phyloP scores from a whole-genome alignment of 2,888 invertebrate species.

The Tenodera sinensis region DNA sequence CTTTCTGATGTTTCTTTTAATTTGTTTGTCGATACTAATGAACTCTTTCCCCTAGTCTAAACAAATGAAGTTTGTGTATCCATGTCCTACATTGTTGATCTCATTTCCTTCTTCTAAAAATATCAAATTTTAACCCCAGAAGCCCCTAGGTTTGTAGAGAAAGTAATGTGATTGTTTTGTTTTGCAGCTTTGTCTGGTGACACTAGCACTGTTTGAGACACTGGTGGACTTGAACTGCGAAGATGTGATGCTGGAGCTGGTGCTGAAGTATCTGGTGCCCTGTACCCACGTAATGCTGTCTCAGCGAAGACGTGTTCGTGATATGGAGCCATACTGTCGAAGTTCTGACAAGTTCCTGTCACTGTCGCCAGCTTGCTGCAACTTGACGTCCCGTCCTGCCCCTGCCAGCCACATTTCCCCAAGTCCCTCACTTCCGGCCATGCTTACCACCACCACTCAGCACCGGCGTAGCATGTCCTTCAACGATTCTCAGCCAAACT shows the following conservation, averaged over 20 bases:
- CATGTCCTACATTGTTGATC: too few relatives aligned
- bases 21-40: too few relatives aligned
- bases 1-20: too few relatives aligned
- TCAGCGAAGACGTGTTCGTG: slow-evolving; percentile 66
- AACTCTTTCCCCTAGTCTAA: too few relatives aligned
- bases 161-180: slow-evolving; percentile 24
- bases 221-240: slow-evolving; percentile 90
- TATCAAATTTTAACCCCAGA: too few relatives aligned
- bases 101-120: too few relatives aligned
- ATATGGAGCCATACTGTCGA: slow-evolving; percentile 68
- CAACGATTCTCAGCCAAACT: slow-evolving; percentile 21
- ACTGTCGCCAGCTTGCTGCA: slow-evolving; percentile 58
- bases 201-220: slow-evolving; percentile 86
- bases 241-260: slow-evolving; percentile 89
- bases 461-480: slow-evolving; percentile 6
- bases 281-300: slow-evolving; percentile 78
- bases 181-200: slow-evolving; percentile 74
- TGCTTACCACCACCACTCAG: slow-evolving; percentile 16
- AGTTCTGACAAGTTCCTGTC: slow-evolving; percentile 73
- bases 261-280: slow-evolving; percentile 79
- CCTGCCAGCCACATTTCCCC: slow-evolving; percentile 21
- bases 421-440: slow-evolving; percentile 28
- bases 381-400: slow-evolving; percentile 32
- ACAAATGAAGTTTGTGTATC: too few relatives aligned
- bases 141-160: too few relatives aligned